Evolutionary conservation across 2,888 invertebrate genomes (phyloP), one percentile per base, ranked within the genome.

Genomic region (Amphipoea oculea): DNA sequence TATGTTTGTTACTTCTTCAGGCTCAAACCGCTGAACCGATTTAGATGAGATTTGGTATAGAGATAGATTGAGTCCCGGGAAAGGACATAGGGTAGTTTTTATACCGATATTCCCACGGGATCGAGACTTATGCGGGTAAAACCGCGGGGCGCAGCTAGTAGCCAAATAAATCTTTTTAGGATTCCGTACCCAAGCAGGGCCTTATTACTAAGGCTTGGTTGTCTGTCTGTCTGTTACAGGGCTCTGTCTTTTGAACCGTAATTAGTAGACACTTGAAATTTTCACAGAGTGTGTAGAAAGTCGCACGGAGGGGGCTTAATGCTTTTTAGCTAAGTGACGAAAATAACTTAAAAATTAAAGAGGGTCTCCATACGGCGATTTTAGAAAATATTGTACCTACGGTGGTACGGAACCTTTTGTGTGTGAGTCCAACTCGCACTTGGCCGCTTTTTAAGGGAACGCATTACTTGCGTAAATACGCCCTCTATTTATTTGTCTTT

Each of bases 401-500:
- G 5, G 12, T 69, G 51, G 2, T 70, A 4, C 9, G 23, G 23
- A 54, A 54, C 36, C 4, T 1, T 70, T 40, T 23, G 14, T 9
- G 2, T 54, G 36, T 14, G 12, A 70, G 0, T 12, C 7, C 36
- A 0, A 70, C 7, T 36, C 51, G 36, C 36, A 51, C 14, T 70
- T 70, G 7, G 23, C 51, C 23, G 9, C 2, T 42, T 74, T 79
- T 82, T 51, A 71, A 83, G 76, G n/a, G n/a, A 79, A 78, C 54
- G 51, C 76, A 78, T 81, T 86, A 75, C 67, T 72, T 74, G 54
- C 74, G 69, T 86, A 86, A 85, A 87, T 79, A 79, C 65, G 60
- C 78, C 62, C 54, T 71, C 42, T 79, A 72, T 78, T 78, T 83
- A 63, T 86, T 85, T 85, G 68, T 82, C 73, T 72, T 85, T 88